A percentile compares a stretch with the other conserved stretches of the same genome.
These are phyloP conservation scores for Eurystomus glaucurus DNA, from an alignment of 2,797 vertebrate species.

Conservation along the genomic window DNA sequence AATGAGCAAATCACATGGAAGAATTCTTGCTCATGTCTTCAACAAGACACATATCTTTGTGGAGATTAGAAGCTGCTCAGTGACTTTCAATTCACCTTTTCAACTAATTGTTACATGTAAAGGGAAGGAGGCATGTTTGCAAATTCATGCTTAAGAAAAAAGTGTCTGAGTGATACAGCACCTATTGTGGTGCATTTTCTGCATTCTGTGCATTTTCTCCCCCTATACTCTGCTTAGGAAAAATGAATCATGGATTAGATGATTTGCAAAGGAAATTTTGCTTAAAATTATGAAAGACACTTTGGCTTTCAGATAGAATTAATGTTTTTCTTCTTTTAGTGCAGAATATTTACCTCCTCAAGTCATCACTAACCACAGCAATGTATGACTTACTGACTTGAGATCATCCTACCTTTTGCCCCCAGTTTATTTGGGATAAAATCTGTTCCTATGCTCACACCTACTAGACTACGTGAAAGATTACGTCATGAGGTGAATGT, in stretches of 20 bases:
- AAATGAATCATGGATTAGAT: background rate
- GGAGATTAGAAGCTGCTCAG: background rate
- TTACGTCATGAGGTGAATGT: background rate
- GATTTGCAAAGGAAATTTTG: background rate
- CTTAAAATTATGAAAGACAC: background rate
- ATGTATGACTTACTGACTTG: background rate
- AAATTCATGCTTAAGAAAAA: background rate
- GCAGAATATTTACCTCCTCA: background rate
- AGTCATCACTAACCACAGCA: background rate
- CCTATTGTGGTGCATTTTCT: background rate
- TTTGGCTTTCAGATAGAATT: background rate
- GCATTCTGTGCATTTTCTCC: background rate
- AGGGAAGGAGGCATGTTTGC: background rate
- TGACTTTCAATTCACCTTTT: background rate
- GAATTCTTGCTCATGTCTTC: background rate
- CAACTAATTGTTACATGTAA: background rate
- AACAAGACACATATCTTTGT: background rate
- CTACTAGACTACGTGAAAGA: background rate
- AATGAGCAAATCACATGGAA: background rate
- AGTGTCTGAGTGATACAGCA: background rate
- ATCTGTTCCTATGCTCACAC: background rate
- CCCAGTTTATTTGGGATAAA: background rate
- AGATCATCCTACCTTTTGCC: background rate
- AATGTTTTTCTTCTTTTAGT: background rate
- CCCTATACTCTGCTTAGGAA: background rate